Base-by-base conservation (phyloP, 2,888 invertebrate species). In the Archaeoteleia sp. region DNA sequence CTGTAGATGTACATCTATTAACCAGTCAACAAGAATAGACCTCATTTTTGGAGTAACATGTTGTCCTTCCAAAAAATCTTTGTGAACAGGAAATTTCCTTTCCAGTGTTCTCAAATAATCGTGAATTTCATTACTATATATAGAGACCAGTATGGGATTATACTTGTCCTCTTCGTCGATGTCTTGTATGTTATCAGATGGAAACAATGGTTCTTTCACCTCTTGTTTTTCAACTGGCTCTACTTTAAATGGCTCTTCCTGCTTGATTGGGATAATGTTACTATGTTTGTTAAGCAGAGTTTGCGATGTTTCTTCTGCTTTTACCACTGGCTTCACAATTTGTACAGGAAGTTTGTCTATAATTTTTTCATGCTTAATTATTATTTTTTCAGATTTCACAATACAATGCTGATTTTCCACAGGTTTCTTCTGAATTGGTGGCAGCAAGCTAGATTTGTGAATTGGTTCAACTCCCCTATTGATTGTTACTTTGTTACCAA, bases 121-220 rank as follows among this genome's bases (percentile, higher is more conserved):
- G 81, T 95, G 96, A 80, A 98, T 97, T 76, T 97, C 96, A 71
- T 93, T 92, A 23, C 94, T 92, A 83, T 97, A 97, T 74, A 92
- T 91, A 9, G 93, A 90, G 80, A 95, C 92, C 74, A 95, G 88
- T 73, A 93, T 88, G 1, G 94, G 92, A 84, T 94, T 95, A 35
- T 90, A 88, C 30, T 87, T 88, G 79, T 95, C 93, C 40, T 89
- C 89, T 9, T 88, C 88, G 79, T 96, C 96, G 81, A 95, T 93
- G 76, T 94, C 91, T 75, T 91, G 90, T 17, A 82, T 67, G 17
- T 81, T 70, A 62, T 82, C 80, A 0, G 80, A 77, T 6, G 82
- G 80, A 61, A 83, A n/a, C n/a, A n/a, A 79, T 10, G 79, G 74
- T 42, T 75, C 74, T 37, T 15, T 9, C 3, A 17, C 2, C 5